Conservation (phyloP, 2,113 vertebrate genomes). For the Pseudolaguvia tuberculata region DNA sequence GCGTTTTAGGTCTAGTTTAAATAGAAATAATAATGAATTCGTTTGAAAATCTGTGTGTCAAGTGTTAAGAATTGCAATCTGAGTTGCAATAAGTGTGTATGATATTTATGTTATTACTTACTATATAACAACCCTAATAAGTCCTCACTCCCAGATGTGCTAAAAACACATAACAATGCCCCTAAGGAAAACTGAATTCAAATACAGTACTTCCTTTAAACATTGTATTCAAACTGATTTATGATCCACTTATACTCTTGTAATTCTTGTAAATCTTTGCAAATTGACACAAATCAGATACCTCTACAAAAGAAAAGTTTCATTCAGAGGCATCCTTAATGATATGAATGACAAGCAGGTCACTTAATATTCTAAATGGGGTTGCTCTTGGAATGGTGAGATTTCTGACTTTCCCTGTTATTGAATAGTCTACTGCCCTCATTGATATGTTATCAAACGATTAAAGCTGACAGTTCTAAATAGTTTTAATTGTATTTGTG, state of each 20-base stretch:
- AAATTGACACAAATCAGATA: background rate
- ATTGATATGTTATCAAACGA: background rate
- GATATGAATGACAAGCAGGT: background rate
- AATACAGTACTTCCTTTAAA: too few relatives aligned
- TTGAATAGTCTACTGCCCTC: too few relatives aligned
- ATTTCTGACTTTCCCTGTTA: background rate
- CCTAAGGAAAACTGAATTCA: background rate
- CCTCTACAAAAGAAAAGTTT: background rate
- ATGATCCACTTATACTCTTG: too few relatives aligned
- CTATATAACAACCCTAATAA: background rate
- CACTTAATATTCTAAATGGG: background rate
- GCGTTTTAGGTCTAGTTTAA: too few relatives aligned
- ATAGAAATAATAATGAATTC: too few relatives aligned
- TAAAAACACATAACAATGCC: conserved; percentile 5
- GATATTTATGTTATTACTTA: conserved; percentile 2
- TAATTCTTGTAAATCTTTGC: background rate
- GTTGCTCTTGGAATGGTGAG: background rate
- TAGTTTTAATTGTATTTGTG: background rate
- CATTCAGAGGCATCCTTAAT: too few relatives aligned
- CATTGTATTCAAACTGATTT: background rate
- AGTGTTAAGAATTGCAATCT: too few relatives aligned
- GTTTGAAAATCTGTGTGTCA: too few relatives aligned
- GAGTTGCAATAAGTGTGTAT: background rate
- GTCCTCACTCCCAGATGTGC: background rate
- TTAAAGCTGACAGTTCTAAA: background rate